Percentiles rank a stretch among this genome's conserved stretches.
These are phyloP conservation scores for Cheilosia variabilis DNA, from an alignment of 2,888 invertebrate species.

Conservation along the genomic window DNA sequence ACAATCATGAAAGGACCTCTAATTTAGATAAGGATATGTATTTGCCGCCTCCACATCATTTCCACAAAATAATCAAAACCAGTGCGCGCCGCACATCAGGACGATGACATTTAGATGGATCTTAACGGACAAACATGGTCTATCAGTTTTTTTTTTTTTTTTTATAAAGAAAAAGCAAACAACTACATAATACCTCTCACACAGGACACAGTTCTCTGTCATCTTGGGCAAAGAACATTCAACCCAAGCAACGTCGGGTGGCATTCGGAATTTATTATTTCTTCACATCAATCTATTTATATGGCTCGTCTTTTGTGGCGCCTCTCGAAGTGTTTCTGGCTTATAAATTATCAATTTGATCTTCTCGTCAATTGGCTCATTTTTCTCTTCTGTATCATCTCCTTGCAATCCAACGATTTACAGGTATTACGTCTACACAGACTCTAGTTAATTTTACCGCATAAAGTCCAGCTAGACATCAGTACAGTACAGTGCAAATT, in stretches of 20 bases:
- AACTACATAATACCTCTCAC: neutral
- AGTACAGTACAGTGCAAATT: slow-evolving; percentile 6
- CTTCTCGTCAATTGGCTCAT: slow-evolving; percentile 42
- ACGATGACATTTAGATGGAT: neutral
- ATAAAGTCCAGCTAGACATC: slow-evolving; percentile 4
- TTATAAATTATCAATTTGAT: slow-evolving; percentile 62
- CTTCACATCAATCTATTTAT: neutral
- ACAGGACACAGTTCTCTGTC: neutral
- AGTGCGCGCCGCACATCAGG: neutral
- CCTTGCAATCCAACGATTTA: neutral
- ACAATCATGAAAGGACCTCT: neutral
- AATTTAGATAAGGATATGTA: slow-evolving; percentile 8
- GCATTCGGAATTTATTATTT: neutral
- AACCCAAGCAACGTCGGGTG: neutral
- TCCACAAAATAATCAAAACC: slow-evolving; percentile 26
- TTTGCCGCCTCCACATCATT: slow-evolving; percentile 9
- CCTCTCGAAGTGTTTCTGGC: neutral
- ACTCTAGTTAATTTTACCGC: neutral
- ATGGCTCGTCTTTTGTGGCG: neutral
- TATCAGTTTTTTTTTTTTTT: neutral
- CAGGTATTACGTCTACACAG: slow-evolving; percentile 2
- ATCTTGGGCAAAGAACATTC: neutral
- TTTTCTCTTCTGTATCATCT: neutral
- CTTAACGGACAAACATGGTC: neutral
- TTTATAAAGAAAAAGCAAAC: no score